These are phyloP conservation scores for Hypena proboscidalis DNA, from an alignment of 2,888 invertebrate genomes.

Conservation along the genomic window DNA sequence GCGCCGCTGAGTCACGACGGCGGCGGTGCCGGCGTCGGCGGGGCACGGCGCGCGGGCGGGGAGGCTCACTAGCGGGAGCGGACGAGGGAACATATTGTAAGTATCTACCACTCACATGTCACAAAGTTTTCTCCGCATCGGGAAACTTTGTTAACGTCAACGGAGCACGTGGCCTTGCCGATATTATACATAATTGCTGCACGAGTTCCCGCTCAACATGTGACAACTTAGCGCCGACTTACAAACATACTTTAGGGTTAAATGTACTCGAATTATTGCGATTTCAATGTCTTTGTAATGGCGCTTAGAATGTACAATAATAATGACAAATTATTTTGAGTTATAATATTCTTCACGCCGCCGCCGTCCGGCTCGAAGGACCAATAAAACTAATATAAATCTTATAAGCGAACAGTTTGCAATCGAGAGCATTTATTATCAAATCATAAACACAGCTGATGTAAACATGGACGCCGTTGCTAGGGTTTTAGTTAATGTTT, in stretches of 20 bases:
- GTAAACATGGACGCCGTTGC: constrained; percentile 5
- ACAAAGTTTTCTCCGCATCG: constrained; percentile 84
- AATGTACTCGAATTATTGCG: constrained; percentile 8
- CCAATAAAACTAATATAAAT: too few species aligned
- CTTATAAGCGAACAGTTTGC: too few species aligned
- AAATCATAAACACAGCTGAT: too few species aligned
- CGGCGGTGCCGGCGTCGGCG: constrained; percentile 59
- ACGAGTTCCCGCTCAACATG: constrained; percentile 59
- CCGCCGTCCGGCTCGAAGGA: too few species aligned
- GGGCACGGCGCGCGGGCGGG: constrained; percentile 41
- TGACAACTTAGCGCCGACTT: constrained; percentile 44
- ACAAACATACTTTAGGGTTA: constrained; percentile 15
- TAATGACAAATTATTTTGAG: too few species aligned
- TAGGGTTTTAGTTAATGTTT: constrained; percentile 18
- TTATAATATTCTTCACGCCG: too few species aligned
- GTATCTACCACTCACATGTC: constrained; percentile 84
- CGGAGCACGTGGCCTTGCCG: constrained; percentile 82
- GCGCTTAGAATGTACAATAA: too few species aligned
- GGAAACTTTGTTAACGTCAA: constrained; percentile 85
- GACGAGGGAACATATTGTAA: constrained; percentile 76
- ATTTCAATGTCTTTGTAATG: constrained; percentile 8
- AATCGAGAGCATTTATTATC: too few species aligned
- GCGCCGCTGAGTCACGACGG: constrained; percentile 83
- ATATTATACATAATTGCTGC: constrained; percentile 75
- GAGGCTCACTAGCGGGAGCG: constrained; percentile 36